Evolutionary conservation across 2,797 vertebrate genomes (phyloP), one percentile per base, ranked within the genome.

Genomic region (Huso huso): DNA sequence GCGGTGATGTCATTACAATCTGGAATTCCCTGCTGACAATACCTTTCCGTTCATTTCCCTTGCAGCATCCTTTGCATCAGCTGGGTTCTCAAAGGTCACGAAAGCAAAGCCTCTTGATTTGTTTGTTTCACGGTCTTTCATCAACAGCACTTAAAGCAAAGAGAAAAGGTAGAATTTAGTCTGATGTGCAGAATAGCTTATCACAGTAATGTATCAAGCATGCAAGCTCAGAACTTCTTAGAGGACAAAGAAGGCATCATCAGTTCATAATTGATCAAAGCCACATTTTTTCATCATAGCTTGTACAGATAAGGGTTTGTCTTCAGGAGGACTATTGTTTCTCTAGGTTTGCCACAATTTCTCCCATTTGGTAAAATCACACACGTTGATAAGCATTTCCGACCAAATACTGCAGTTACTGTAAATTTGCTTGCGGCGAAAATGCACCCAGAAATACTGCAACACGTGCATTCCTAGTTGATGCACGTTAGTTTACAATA

Each of bases 21-120:
- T 37, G 23, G 23, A 37, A 37, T 37, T 37, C 2, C 23, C 23
- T 37, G 23, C 23, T 37, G 23, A 37, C 23, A 37, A 37, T 83
- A 96, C 96, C 92, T 99, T 99, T 79, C 95, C 96, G 74, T 99
- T 98, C 94, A 98, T 94, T 80, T 99, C 95, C 51, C 93, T 92
- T 4, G 93, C 95, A 60, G 97, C 96, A 89, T 98, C 95, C 77
- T 98, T 98, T 5, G 96, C 97, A 74, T 99, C 95, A n/a, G 89
- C 91, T 11, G 97, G 97, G 80, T 87, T 98, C 79, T 98, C 97
- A 72, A 93, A 98, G 0, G 96, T 99, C 73, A 99, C 93, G 82
- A 99, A 99, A 0, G 96, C 96, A 77, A 98, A 99, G n/a, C 97
- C 96, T 81, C 96, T 93, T 6, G 96, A 99, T 73, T 98, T 98